Evolutionary conservation across 1,140 invertebrate genomes (phyloP), one percentile per base, ranked within the genome.

Genomic region (Chlorops oryzae): DNA sequence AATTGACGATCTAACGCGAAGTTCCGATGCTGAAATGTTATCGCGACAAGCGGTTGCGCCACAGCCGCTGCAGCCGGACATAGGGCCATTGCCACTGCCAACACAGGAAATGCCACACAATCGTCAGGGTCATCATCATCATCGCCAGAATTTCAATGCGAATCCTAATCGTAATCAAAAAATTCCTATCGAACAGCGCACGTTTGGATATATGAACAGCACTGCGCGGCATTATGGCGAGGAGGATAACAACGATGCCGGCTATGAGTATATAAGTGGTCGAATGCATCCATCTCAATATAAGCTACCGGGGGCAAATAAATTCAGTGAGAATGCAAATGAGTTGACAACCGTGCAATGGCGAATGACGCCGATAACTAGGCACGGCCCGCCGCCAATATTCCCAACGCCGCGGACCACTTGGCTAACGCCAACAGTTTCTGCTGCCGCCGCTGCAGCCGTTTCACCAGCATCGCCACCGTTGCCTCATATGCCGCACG

Each of bases 1-100:
- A 2, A 62, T 68, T 44, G 61, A 68, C 20, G 65, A 68, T 35
- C 52, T 68, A 41, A 68, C 62, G 41, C 56, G 65, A 18, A 63
- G 60, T 39, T 59, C 65, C 24, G 52, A 57, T 4, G 65, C 60
- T 37, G 65, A 68, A 15, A 51, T 65, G 12, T 68, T 68, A 20
- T 65, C 63, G 17, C 52, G 52, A 13, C 50, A 22, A 35, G 27
- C 23, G 45, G 45, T 27, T 20, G 47, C 40, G 27, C 18, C 37
- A n/a, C 18, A 40, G 28, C 23, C 38, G 21, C 22, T 23, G 37
- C 37, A 43, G 39, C 42, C 43, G 37, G 43, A 23, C 28, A 45
- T 47, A 47, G 22, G n/a, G n/a, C n/a, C n/a, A n/a, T n/a, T n/a
- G n/a, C n/a, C 47, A 53, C 51, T 48, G 51, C 46, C 47, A 49